Evolutionary conservation across 2,113 vertebrate species (phyloP).

Genomic region (Picathartes gymnocephalus): DNA sequence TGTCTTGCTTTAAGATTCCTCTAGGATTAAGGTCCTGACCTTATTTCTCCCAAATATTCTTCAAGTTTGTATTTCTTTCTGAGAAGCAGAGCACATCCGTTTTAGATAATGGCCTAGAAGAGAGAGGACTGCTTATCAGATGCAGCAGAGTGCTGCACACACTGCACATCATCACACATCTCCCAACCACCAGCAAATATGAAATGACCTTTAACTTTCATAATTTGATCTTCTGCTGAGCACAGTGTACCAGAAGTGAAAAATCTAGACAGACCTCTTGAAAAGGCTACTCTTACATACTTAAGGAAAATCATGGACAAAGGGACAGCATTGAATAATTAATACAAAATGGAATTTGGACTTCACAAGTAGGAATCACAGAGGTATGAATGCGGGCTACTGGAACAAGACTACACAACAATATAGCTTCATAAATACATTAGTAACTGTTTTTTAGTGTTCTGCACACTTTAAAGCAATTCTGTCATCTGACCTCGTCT

Average conservation of each 20-base stretch:
- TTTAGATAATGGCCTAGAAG: conserved; percentile 11
- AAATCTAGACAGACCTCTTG: neutral
- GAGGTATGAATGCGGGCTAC: neutral
- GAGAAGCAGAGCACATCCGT: conserved; percentile 18
- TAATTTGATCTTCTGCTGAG: neutral
- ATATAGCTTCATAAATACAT: neutral
- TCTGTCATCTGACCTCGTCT: neutral
- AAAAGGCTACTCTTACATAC: neutral
- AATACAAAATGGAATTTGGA: neutral
- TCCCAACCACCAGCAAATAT: neutral
- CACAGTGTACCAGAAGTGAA: neutral
- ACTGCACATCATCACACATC: neutral
- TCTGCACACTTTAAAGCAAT: neutral
- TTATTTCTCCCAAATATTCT: conserved; percentile 25
- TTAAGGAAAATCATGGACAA: neutral
- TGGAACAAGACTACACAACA: neutral
- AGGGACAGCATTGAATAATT: neutral
- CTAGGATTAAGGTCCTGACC: conserved; percentile 45
- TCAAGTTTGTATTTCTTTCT: conserved; percentile 14
- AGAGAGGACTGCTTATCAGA: conserved; percentile 2
- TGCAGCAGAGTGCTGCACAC: neutral
- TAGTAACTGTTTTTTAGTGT: neutral
- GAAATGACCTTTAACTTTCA: neutral
- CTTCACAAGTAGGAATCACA: neutral
- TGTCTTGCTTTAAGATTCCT: neutral